Percentiles rank a stretch among this genome's conserved stretches.
These are phyloP conservation scores for Megaceryle maxima DNA, from an alignment of 2,113 vertebrate genomes.

Conservation along the genomic window DNA sequence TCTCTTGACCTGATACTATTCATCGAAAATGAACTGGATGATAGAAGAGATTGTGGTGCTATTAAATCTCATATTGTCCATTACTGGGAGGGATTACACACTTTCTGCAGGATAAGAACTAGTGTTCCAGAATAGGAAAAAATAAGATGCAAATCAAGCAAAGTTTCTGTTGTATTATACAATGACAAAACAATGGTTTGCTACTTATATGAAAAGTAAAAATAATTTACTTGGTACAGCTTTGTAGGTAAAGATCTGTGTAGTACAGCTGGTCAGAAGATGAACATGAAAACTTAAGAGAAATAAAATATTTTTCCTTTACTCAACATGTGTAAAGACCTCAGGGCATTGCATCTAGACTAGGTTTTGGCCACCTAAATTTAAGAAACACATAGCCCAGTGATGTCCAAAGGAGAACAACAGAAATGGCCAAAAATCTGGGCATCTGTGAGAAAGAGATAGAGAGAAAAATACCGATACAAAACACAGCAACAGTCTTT, in stretches of 20 bases:
- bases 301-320: neutral
- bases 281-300: neutral
- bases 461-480: neutral
- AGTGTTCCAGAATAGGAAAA: neutral
- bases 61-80: neutral
- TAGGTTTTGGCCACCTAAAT: neutral
- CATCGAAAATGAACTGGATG: neutral
- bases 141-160: neutral
- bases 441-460: neutral
- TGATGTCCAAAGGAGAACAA: neutral
- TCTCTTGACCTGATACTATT: neutral
- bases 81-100: neutral
- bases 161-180: neutral
- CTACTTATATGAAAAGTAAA: neutral
- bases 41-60: neutral
- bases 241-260: neutral
- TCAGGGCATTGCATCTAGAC: neutral
- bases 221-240: neutral
- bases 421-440: neutral
- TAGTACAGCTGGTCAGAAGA: neutral
- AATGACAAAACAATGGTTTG: neutral
- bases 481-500: neutral
- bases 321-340: neutral
- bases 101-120: neutral
- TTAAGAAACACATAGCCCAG: neutral